Evolutionary conservation across 2,113 vertebrate species (phyloP).

Genomic region (Illadopsis cleaveri): DNA sequence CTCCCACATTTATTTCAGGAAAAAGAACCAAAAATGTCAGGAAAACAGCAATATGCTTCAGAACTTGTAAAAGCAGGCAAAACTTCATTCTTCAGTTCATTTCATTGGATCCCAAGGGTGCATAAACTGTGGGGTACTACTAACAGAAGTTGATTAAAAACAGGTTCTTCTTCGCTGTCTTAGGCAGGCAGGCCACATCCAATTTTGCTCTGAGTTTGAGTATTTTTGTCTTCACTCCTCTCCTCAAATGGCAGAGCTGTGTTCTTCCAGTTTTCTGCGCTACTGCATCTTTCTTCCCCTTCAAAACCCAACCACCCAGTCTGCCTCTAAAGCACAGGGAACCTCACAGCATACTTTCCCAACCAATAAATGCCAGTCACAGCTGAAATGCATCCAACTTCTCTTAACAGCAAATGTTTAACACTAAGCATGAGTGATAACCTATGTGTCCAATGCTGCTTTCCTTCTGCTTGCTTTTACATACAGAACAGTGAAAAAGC

Average conservation of each 20-base stretch:
- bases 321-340: neutral
- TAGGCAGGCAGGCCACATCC: neutral
- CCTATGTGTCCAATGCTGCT: neutral
- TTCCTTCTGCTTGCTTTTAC: neutral
- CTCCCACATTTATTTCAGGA: neutral
- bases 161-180: neutral
- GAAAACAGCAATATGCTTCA: neutral
- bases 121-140: neutral
- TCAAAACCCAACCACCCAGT: neutral
- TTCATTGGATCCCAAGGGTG: neutral
- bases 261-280: neutral
- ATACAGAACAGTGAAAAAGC: neutral
- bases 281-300: neutral
- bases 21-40: neutral
- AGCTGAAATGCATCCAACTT: neutral
- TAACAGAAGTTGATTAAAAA: neutral
- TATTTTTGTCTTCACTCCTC: neutral
- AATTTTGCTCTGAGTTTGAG: neutral
- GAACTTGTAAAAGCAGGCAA: neutral
- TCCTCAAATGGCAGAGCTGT: neutral
- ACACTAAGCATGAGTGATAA: fast-evolving
- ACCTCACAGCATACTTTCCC: neutral
- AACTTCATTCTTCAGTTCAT: neutral
- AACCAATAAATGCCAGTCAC: neutral
- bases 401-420: neutral